A percentile compares a stretch with the other conserved stretches of the same genome.
These are phyloP conservation scores for Esox masquinongy DNA, from an alignment of 2,797 vertebrate species.

Conservation along the genomic window DNA sequence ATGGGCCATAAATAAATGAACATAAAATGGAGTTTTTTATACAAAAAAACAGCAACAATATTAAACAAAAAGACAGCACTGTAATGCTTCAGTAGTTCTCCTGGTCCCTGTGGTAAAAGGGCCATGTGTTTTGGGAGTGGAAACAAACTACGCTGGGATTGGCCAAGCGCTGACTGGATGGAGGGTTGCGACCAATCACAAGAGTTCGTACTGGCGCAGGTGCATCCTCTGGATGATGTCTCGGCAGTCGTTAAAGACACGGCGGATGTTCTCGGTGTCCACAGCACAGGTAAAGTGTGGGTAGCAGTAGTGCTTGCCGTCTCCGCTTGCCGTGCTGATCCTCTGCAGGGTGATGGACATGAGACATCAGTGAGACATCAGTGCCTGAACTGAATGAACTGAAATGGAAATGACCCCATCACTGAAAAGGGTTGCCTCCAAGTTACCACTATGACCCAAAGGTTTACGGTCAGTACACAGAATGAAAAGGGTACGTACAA, in stretches of 20 bases:
- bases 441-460: background rate
- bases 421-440: background rate
- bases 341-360: conserved; percentile 72
- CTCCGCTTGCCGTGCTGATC: conserved; percentile 92
- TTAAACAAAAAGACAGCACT: conserved; percentile 27
- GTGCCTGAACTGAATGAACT: background rate
- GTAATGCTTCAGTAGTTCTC: conserved; percentile 71
- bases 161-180: conserved; percentile 72
- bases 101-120: conserved; percentile 58
- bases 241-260: conserved; percentile 96
- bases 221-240: conserved; percentile 99
- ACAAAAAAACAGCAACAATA: conserved; percentile 19
- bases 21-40: conserved; percentile 11
- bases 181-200: conserved; percentile 77
- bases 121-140: conserved; percentile 57
- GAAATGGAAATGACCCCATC: background rate
- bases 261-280: conserved; percentile 95
- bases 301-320: conserved; percentile 94
- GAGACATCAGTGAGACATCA: too few relatives aligned
- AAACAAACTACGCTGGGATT: conserved; percentile 58
- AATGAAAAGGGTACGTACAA: conserved; percentile 75
- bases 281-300: conserved; percentile 96
- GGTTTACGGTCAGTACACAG: background rate
- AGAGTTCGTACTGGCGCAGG: conserved; percentile 94
- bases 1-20: conserved; percentile 35